Conservation (phyloP, 2,113 vertebrate genomes). For the Colinus virginianus region DNA sequence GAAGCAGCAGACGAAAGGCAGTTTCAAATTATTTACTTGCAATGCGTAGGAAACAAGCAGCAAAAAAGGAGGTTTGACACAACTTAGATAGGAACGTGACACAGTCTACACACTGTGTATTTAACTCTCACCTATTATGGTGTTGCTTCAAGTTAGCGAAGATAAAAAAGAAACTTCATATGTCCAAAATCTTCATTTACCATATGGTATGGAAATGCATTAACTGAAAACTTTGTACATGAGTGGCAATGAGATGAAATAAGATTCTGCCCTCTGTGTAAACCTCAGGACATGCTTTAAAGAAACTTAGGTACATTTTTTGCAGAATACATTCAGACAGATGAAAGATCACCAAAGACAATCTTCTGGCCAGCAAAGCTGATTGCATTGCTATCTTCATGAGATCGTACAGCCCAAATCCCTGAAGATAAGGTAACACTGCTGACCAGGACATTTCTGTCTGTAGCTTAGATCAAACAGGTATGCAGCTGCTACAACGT, state of each 20-base stretch:
- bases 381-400: background rate
- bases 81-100: conserved; percentile 20
- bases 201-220: background rate
- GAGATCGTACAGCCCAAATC: background rate
- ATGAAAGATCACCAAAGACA: background rate
- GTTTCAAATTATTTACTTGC: conserved; percentile 19
- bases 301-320: background rate
- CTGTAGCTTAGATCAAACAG: background rate
- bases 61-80: conserved; percentile 20
- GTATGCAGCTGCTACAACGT: background rate
- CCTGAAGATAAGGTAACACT: background rate
- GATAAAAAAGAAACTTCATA: conserved; percentile 15
- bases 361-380: background rate
- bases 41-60: background rate
- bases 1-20: background rate
- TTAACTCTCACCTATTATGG: conserved; percentile 22
- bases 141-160: conserved; percentile 16
- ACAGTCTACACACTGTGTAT: background rate
- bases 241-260: background rate
- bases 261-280: background rate
- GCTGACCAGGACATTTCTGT: background rate
- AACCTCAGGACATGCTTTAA: background rate
- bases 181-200: background rate
- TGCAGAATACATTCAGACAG: background rate
- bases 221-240: background rate